Evolutionary conservation across 2,888 invertebrate genomes (phyloP).

Genomic region (Drosophila quasianomalipes): DNA sequence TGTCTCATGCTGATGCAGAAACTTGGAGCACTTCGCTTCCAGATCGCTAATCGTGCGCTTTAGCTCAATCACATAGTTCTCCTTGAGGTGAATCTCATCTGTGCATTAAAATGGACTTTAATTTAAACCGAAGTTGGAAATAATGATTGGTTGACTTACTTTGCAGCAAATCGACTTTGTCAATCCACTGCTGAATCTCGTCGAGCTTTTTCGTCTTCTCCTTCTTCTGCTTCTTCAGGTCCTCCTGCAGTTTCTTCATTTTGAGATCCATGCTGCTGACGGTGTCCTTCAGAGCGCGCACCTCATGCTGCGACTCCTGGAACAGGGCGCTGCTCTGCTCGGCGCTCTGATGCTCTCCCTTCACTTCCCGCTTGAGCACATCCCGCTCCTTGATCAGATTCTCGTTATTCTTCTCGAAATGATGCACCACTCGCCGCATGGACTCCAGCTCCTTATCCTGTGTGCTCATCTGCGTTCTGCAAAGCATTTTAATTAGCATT

Average conservation of each 20-base stretch:
- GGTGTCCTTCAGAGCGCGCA: conserved; percentile 82
- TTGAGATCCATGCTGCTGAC: conserved; percentile 75
- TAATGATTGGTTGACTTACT: conserved; percentile 58
- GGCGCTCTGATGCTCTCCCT: conserved; percentile 68
- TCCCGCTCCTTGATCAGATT: conserved; percentile 83
- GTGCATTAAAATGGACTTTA: background rate
- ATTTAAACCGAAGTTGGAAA: no score
- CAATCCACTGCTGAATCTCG: conserved; percentile 82
- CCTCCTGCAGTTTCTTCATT: conserved; percentile 79
- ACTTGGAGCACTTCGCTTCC: conserved; percentile 78
- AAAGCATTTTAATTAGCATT: background rate
- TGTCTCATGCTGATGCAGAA: conserved; percentile 90
- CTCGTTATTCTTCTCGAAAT: conserved; percentile 81
- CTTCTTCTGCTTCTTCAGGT: conserved; percentile 74
- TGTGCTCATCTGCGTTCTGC: conserved; percentile 79
- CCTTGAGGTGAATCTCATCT: conserved; percentile 84
- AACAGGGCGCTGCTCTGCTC: conserved; percentile 71
- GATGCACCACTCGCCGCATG: conserved; percentile 82
- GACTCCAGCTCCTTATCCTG: conserved; percentile 84
- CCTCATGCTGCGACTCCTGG: conserved; percentile 83
- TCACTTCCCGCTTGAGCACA: conserved; percentile 79
- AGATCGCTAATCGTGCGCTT: conserved; percentile 83
- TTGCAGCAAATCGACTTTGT: conserved; percentile 82
- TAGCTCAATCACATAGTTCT: conserved; percentile 83
- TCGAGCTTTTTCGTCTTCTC: conserved; percentile 83